Percentiles rank a stretch among this genome's conserved stretches.
Conservation (phyloP, 2,888 invertebrate genomes). For the Steinernema hermaphroditum region DNA sequence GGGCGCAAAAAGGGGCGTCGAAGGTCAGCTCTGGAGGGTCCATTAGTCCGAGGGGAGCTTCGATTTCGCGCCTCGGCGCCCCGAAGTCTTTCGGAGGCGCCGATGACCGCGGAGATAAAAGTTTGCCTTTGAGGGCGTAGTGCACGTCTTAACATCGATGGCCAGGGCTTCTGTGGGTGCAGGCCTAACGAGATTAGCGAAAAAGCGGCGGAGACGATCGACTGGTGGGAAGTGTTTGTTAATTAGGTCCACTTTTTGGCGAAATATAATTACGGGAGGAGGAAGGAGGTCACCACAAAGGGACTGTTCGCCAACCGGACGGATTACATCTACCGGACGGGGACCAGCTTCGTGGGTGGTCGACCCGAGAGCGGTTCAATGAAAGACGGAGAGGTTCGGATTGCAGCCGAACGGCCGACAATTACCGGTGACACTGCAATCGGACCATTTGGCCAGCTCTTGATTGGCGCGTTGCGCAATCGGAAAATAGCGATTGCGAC, state of each 20-base stretch:
- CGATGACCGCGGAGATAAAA: slow-evolving; percentile 21
- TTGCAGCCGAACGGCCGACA: neutral
- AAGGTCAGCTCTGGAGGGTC: slow-evolving; percentile 1
- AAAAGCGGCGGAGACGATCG: no score
- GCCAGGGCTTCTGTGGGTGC: neutral
- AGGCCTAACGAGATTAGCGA: neutral
- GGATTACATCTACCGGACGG: no score
- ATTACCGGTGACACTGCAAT: slow-evolving; percentile 1
- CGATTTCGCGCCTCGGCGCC: slow-evolving; percentile 11
- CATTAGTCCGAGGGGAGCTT: neutral
- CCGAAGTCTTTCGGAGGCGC: slow-evolving; percentile 7
- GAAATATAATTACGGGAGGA: no score
- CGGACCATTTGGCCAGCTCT: neutral
- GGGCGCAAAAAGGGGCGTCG: neutral
- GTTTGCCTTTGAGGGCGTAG: neutral
- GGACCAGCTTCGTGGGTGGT: no score
- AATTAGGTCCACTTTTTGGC: no score
- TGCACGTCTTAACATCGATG: no score
- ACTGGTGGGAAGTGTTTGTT: no score
- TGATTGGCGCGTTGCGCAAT: neutral
- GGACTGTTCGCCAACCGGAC: no score
- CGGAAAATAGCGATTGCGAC: neutral
- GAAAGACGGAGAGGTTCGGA: neutral
- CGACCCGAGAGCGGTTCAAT: neutral
- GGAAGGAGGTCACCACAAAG: no score